A percentile compares a stretch with the other conserved stretches of the same genome.
Evolutionary conservation across 2,797 vertebrate genomes (phyloP).

Genomic region (Emydoidea blandingii): DNA sequence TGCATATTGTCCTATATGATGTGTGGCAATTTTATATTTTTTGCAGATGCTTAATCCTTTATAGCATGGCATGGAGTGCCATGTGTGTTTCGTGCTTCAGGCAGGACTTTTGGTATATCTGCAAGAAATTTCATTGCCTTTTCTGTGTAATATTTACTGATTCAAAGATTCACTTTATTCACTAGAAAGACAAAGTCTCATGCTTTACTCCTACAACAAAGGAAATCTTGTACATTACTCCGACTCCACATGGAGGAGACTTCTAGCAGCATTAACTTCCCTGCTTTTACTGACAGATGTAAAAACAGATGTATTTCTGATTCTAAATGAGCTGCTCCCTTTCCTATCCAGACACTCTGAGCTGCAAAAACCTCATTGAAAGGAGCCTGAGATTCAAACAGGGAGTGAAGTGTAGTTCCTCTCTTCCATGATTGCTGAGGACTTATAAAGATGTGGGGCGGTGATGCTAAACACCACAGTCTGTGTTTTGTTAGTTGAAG

Average conservation of each 20-base stretch:
- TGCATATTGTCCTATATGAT: neutral
- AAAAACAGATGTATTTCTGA: neutral
- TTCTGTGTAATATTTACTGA: neutral
- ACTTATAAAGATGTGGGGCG: neutral
- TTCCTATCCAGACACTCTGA: neutral
- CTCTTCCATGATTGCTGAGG: neutral
- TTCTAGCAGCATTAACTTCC: neutral
- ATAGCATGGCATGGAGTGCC: neutral
- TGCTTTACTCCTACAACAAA: neutral
- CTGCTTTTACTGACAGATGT: neutral
- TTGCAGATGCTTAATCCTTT: neutral
- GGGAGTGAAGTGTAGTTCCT: neutral
- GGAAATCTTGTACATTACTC: neutral
- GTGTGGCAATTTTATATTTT: neutral
- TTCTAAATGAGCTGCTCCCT: neutral
- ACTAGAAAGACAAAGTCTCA: too few relatives aligned
- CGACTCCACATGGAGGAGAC: neutral
- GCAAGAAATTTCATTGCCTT: neutral
- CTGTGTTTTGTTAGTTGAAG: neutral
- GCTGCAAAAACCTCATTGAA: neutral
- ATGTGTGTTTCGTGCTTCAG: neutral
- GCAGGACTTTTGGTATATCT: neutral
- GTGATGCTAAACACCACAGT: neutral
- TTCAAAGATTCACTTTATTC: neutral
- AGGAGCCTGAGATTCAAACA: neutral